Evolutionary conservation across 2,113 vertebrate species (phyloP), one percentile per base, ranked within the genome.

Genomic region (Eptatretus burgeri): DNA sequence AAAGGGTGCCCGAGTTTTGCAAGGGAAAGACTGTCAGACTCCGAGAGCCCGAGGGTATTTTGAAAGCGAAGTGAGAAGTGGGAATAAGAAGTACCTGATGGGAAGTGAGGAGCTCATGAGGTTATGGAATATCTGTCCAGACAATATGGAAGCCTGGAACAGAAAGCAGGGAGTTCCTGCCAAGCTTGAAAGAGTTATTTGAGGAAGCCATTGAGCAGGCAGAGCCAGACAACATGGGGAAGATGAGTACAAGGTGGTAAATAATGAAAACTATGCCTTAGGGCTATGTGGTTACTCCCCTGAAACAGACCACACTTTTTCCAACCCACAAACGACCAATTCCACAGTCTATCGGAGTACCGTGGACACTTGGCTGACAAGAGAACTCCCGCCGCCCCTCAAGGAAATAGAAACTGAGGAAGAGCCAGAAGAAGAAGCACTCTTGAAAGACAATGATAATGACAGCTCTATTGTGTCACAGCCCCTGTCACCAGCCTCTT

Each of bases 321-420:
- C 71, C 91, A 96, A 68, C 89, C 89, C 60, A 98, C 86, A 41
- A 94, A 93, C 68, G 89, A 96, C 69, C 89, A 93, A 10, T 98
- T 93, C 73, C 94, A 93, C 72, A 96, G 88, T 72, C 77, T 96
- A 70, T 86, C 85, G 8, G 87, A 98, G 20, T 98, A 96, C 68
- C 77, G 95, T 5, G 89, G 95, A 76, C 93, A 84, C 70, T 94
- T 96, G 95, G 69, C 74, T 98, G 75, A 89, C 91, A 68, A 96
- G 95, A 75, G 91, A 98, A 65, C 76, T 98, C 64, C 91, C 91
- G 74, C 80, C 93, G 71, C 91, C 91, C 9, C 93, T 87, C 67
- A 89, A 98, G 77, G 89, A 93, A 78, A 96, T 98, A 75, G 95
- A 98, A 77, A 98, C 91, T 9, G 89, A 85, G 49, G 91, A 96